Base-by-base conservation (phyloP, 2,888 invertebrate species). In the Pyrgus malvae region DNA sequence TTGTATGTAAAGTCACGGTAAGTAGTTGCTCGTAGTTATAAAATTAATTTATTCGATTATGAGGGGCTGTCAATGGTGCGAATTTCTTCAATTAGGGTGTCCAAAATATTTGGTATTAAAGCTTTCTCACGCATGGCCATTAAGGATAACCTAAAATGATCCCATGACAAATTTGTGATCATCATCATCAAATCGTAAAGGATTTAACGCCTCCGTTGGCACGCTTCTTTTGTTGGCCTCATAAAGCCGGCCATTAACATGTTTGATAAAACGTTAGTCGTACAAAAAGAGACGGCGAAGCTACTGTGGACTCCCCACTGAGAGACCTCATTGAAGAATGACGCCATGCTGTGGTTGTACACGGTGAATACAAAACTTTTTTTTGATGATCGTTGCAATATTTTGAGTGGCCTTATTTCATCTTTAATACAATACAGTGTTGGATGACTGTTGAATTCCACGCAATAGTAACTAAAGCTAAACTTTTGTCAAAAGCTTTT, bases 151-250 rank as follows among this genome's bases (percentile, higher is more conserved):
- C 58, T 62, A 76, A 76, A 72, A 66, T 71, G 72, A 74, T 71
- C 74, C 80, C 78, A 78, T 83, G 88, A 88, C 87, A 87, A 86
- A 84, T 81, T 79, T 80, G 80, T 76, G 79, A 84, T 80, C 78
- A 82, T 83, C 78, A 77, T 78, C 86, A 81, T 83, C 80, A 83
- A 86, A 86, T 89, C 85, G 88, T 87, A 83, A 89, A 86, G 90
- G 90, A 91, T 91, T 91, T 91, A 89, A 91, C 90, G 90, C 90
- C 86, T 90, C 84, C 74, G 83, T 89, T 90, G 80, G 85, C 90
- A 86, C 86, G 81, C 86, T 90, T 80, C 87, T 83, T 89, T 89
- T 90, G 89, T 90, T 85, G 83, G 77, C 67, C 73, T 72, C 77
- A 88, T 86, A 89, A 89, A 83, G 86, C 85, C 83, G 83, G 73